Percentiles rank a stretch among this genome's conserved stretches.
Conservation (phyloP, 2,113 vertebrate genomes). For the Nerophis lumbriciformis region DNA sequence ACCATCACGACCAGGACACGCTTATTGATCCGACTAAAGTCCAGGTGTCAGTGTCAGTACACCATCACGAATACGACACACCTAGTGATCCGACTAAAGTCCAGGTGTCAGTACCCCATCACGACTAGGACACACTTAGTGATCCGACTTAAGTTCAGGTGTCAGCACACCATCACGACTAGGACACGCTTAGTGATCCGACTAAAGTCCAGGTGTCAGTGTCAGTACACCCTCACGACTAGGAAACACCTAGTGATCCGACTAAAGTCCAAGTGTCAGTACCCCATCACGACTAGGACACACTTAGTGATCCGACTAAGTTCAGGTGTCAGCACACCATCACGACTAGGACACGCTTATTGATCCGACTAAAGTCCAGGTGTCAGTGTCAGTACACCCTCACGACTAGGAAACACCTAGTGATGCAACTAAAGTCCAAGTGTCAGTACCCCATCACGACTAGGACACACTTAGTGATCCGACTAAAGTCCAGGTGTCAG, state of each 20-base stretch:
- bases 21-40: neutral
- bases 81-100: neutral
- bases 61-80: neutral
- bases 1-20: neutral
- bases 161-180: neutral
- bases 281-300: neutral
- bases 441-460: neutral
- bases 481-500: neutral
- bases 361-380: conserved; percentile 1
- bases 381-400: too few species aligned
- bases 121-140: neutral
- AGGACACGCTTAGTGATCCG: neutral
- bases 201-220: conserved; percentile 3
- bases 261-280: conserved; percentile 4
- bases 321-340: neutral
- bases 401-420: neutral
- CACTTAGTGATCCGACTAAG: neutral
- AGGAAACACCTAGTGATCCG: neutral
- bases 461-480: neutral
- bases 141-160: conserved; percentile 1
- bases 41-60: too few species aligned
- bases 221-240: neutral
- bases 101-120: neutral
- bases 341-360: neutral
- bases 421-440: neutral